Conservation (phyloP, 2,113 vertebrate genomes). For the Vulpes lagopus region DNA sequence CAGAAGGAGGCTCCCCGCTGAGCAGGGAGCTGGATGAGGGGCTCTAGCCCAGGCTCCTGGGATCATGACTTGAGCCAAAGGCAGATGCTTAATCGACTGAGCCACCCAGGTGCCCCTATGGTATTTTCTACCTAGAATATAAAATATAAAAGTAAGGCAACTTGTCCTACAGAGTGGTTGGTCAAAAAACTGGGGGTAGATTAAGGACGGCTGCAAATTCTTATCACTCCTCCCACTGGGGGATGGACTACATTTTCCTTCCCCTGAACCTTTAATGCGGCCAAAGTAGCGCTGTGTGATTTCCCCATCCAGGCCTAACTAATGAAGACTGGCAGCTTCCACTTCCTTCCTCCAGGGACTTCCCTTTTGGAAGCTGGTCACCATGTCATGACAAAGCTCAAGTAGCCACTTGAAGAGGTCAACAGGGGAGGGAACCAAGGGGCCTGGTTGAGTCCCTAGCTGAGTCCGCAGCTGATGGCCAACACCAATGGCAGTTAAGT, state of each 20-base stretch:
- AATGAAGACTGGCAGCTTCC: not conserved
- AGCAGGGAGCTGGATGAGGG: no score
- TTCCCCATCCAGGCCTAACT: not conserved
- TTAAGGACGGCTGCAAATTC: not conserved
- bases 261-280: not conserved
- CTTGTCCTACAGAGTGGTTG: not conserved
- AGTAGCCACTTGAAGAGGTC: not conserved
- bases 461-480: no score
- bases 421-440: not conserved
- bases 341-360: not conserved
- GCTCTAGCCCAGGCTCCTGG: no score
- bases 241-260: no score
- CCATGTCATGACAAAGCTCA: not conserved
- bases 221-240: not conserved
- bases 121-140: not conserved
- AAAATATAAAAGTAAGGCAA: not conserved
- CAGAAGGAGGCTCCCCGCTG: no score
- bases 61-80: no score
- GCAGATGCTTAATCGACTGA: no score
- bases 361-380: not conserved
- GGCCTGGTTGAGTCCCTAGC: no score
- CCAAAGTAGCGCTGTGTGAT: not conserved
- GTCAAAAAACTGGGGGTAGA: not conserved
- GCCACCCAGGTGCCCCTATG: no score
- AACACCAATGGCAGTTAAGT: not conserved